Conservation (phyloP, 2,113 vertebrate species). For the Hyperopisus bebe region DNA sequence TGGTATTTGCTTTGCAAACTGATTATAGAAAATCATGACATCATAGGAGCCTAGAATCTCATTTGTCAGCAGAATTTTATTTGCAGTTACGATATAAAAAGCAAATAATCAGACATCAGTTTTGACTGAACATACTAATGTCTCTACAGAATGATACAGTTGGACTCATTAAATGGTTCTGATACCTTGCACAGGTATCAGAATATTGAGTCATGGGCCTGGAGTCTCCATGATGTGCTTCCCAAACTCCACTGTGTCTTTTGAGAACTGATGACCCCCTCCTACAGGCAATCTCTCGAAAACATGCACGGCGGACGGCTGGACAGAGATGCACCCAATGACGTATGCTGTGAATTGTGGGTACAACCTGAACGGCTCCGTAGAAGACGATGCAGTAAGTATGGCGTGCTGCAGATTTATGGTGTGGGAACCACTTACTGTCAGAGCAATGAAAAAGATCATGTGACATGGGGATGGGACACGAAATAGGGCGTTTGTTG, state of each 20-base stretch:
- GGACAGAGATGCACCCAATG: slow-evolving; percentile 62
- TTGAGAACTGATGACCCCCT: not conserved
- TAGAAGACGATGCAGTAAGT: slow-evolving; percentile 59
- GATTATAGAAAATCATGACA: not conserved
- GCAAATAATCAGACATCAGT: not conserved
- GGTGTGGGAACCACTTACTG: not conserved
- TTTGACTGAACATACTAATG: not conserved
- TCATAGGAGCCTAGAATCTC: not conserved
- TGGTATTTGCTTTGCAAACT: not conserved
- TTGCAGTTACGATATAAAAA: not conserved
- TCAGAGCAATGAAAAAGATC: not conserved
- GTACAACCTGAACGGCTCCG: slow-evolving; percentile 60
- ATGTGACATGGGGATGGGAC: not conserved
- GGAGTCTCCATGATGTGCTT: not conserved
- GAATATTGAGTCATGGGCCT: not conserved
- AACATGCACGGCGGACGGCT: slow-evolving; percentile 74
- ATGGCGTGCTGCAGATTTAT: not conserved
- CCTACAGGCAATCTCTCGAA: slow-evolving; percentile 78
- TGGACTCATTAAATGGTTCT: not conserved
- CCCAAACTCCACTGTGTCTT: not conserved
- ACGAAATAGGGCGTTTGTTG: not conserved
- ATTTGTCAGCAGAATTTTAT: not conserved
- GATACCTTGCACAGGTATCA: not conserved
- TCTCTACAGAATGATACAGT: not conserved
- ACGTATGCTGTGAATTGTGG: slow-evolving; percentile 70